Evolutionary conservation across 92 coral and sea anemone species (phyloP), one percentile per base, ranked within the genome.

Genomic region (Epizoanthus stellaris): DNA sequence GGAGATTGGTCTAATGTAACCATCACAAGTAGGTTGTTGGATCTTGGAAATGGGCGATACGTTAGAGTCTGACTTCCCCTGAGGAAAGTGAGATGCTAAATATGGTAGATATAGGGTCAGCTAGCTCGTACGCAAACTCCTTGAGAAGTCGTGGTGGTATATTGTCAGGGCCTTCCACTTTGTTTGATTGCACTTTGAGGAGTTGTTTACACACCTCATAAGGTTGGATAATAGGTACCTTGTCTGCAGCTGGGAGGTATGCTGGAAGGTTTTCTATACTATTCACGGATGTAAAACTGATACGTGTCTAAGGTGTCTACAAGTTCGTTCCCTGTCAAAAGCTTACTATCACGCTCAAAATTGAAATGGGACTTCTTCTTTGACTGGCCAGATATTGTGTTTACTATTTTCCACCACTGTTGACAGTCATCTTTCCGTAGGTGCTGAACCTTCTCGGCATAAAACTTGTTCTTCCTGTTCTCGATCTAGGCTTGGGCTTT

Each of bases 301-400:
- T 3, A 80, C 12, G 38, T 63, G 80, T 88, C 83, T 63, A 88
- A 43, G 42, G 81, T 74, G 36, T 38, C 42, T 14, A 43, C 88
- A 25, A 83, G 70, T 45, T 88, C 85, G 14, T 12, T 77, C 3
- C 77, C 91, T 36, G 91, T 83, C 71, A 83, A 13, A 10, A 67
- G 56, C 69, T 83, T 83, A 14, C 84, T 59, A 30, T 65, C 85
- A 20, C 71, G 67, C 17, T 38, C 25, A 30, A 87, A 20, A 30
- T 43, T 23, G 25, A 80, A 21, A 34, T 42, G 39, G 34, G 85
- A 5, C 19, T 19, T 34, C 73, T 80, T 80, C 63, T 61, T 80
- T 8, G 58, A 21, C 13, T 74, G 21, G 9, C 75, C 85, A 5
- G 85, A 63, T 60, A 80, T 53, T 49, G 34, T 63, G 25, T 80